Conservation (phyloP, 2,113 vertebrate species). For the Thermophis baileyi region DNA sequence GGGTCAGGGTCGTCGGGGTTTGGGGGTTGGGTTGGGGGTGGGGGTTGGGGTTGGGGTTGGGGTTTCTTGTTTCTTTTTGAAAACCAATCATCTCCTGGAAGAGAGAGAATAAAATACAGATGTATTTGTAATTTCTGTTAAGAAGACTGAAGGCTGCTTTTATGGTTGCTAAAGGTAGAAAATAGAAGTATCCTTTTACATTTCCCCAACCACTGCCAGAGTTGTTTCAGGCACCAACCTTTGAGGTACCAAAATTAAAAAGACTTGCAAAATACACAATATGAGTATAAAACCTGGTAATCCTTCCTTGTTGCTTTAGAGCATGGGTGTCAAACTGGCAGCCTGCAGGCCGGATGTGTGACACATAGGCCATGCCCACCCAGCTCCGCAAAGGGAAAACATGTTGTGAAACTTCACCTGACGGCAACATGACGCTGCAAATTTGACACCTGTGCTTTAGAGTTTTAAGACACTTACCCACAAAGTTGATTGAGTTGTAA, state of each 20-base stretch:
- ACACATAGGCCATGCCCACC: too few species aligned
- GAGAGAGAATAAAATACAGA: background rate
- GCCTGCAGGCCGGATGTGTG: too few species aligned
- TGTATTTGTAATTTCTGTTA: background rate
- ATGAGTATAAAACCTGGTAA: background rate
- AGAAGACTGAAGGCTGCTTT: background rate
- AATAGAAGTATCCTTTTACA: background rate
- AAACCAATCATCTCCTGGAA: background rate
- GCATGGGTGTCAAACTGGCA: too few species aligned
- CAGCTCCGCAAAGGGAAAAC: too few species aligned
- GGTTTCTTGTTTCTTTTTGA: background rate
- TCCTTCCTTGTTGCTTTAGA: background rate
- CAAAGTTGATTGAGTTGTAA: background rate
- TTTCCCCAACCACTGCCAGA: background rate
- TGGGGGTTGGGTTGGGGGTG: too few species aligned
- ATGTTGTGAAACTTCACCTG: too few species aligned
- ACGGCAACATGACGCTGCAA: too few species aligned
- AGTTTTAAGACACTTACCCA: background rate
- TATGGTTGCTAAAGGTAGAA: background rate
- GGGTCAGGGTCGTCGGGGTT: too few species aligned
- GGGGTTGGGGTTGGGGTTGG: too few species aligned
- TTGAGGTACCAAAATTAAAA: background rate
- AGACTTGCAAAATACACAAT: background rate
- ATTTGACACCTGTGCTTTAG: background rate
- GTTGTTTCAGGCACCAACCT: background rate